Evolutionary conservation across 2,797 vertebrate species (phyloP), one percentile per base, ranked within the genome.

Genomic region (Neopelma chrysocephalum): DNA sequence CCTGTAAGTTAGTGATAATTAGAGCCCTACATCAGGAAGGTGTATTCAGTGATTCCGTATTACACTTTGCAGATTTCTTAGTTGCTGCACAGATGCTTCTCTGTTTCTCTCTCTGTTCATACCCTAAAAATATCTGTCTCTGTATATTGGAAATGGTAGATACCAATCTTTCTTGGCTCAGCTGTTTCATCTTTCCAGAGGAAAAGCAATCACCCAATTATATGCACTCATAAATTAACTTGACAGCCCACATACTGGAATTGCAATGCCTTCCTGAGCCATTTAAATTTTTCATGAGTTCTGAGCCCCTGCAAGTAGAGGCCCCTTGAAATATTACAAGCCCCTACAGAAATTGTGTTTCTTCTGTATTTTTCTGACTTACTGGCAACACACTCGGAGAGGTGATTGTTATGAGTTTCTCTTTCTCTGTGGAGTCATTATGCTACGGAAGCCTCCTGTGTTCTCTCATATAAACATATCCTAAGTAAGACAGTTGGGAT

Each of bases 171-270:
- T 87, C 78, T 82, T 94, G 70, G 57, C 83, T 97, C 93, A 96
- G 89, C 79, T 95, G 62, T 94, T 97, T 96, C 89, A 94, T 97
- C 70, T 97, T 96, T 96, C 89, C 87, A 77, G 83, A 94, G 57
- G 53, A 96, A 96, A 96, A 94, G 87, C 91, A 96, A 84, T 82
- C 64, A 91, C 53, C 60, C 95, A 96, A 94, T 97, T 97, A 97
- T 89, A 92, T 42, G 79, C 38, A 82, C 60, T 92, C 91, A 97
- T 97, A 97, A 97, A 97, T 97, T 98, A 97, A 96, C 89, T 94
- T 97, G 97, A 97, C 97, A 97, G 65, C 62, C n/a, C 32, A 40
- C 75, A 48, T 42, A 65, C 90, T 82, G 81, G 78, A 96, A 89
- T 93, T 60, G 31, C 48, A 58, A 79, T 87, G 85, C n/a, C 60